These are phyloP conservation scores for Plectropomus leopardus DNA, from an alignment of 2,113 vertebrate genomes.

Conservation along the genomic window DNA sequence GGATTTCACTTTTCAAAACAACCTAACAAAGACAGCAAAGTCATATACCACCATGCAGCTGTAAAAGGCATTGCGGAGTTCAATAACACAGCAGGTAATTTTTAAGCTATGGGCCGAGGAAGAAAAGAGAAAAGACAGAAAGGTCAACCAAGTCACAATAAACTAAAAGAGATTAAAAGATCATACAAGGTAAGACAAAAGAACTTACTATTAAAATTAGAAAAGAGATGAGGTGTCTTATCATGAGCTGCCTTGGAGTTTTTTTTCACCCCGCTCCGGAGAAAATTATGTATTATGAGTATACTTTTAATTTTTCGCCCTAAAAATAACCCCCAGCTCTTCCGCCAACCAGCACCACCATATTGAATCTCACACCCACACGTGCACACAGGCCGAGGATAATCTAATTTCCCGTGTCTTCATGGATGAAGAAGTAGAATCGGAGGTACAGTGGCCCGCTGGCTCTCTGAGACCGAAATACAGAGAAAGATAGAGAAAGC, in stretches of 20 bases:
- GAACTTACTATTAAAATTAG: neutral
- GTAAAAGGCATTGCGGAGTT: conserved; percentile 19
- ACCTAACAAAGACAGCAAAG: neutral
- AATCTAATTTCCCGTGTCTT: conserved; percentile 62
- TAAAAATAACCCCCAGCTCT: conserved; percentile 36
- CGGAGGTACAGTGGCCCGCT: conserved; percentile 46
- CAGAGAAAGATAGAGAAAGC: conserved; percentile 44
- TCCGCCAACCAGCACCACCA: conserved; percentile 11
- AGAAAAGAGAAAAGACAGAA: conserved; percentile 9
- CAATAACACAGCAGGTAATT: conserved; percentile 17
- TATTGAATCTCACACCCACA: conserved; percentile 29
- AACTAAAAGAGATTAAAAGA: conserved; percentile 10
- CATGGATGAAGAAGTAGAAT: conserved; percentile 56
- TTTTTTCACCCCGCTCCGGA: neutral
- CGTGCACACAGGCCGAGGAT: neutral
- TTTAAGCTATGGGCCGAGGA: neutral
- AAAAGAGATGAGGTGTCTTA: neutral
- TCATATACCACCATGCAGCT: neutral
- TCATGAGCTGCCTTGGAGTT: neutral
- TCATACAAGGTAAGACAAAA: neutral
- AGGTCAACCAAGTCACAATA: conserved; percentile 21
- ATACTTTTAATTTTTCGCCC: neutral
- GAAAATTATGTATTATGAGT: neutral
- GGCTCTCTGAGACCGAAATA: conserved; percentile 44
- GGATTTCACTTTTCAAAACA: neutral